Conservation (phyloP, 2,113 vertebrate genomes). For the Maccullochella peelii region DNA sequence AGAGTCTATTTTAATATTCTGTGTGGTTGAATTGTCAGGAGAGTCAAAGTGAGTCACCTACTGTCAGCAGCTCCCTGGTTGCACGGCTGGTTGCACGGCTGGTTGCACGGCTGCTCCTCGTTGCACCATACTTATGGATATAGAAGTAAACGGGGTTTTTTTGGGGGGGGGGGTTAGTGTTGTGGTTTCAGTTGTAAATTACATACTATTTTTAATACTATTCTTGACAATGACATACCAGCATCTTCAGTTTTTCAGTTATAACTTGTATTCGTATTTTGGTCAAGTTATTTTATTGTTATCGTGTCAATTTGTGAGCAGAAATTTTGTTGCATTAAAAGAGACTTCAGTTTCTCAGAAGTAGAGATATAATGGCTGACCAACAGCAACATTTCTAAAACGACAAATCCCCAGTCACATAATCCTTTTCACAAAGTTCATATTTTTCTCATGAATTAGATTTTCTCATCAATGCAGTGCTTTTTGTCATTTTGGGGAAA, state of each 20-base stretch:
- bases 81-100: slow-evolving; percentile 14
- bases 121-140: too few species aligned
- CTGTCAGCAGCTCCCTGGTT: slow-evolving; percentile 17
- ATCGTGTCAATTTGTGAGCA: neutral
- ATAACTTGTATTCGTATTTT: neutral
- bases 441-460: neutral
- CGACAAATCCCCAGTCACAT: neutral
- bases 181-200: neutral
- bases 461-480: neutral
- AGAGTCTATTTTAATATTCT: slow-evolving; percentile 19
- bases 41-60: slow-evolving; percentile 59
- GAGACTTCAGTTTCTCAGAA: neutral
- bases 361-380: neutral
- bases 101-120: slow-evolving; percentile 19
- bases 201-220: neutral
- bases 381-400: neutral
- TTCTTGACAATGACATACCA: neutral
- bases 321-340: neutral
- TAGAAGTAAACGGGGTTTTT: neutral
- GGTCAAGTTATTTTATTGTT: neutral
- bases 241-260: neutral
- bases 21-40: slow-evolving; percentile 37
- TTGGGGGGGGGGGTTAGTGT: too few species aligned
- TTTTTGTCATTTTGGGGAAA: neutral
- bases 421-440: neutral